Evolutionary conservation across 1,140 invertebrate genomes (phyloP).

Genomic region (Oncopeltus fasciatus): DNA sequence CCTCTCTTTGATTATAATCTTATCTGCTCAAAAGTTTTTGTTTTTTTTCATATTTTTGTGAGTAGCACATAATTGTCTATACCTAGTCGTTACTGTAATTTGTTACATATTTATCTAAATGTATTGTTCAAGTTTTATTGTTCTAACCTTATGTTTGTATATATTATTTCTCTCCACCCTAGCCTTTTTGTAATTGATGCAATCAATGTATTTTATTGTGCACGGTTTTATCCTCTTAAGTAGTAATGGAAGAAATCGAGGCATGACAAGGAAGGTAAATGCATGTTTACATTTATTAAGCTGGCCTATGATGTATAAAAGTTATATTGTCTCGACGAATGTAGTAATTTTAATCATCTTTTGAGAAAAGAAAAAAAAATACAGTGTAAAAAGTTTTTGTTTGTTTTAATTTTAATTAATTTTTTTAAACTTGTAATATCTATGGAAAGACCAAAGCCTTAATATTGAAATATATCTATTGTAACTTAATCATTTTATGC

Average conservation of each 20-base stretch:
- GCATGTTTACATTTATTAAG: constrained; percentile 16
- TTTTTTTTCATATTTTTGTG: constrained; percentile 7
- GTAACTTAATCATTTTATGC: constrained; percentile 21
- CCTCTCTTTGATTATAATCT: constrained; percentile 8
- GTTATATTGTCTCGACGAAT: constrained; percentile 10
- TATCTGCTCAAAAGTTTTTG: constrained; percentile 10
- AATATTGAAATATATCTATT: constrained; percentile 26
- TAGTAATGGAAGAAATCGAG: not conserved
- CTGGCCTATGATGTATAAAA: constrained; percentile 19
- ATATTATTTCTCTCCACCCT: not conserved
- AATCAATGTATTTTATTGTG: constrained; percentile 5
- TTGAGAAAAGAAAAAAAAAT: constrained; percentile 18
- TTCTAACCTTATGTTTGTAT: not conserved
- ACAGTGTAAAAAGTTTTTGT: constrained; percentile 5
- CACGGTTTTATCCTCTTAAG: constrained; percentile 4
- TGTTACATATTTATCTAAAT: not conserved
- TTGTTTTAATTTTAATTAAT: not conserved
- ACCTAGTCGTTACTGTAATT: constrained; percentile 1
- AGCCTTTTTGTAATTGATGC: not conserved
- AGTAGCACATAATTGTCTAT: not conserved
- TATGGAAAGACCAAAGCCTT: constrained; percentile 26
- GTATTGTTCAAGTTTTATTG: not conserved
- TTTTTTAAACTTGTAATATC: constrained; percentile 21
- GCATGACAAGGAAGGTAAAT: constrained; percentile 10
- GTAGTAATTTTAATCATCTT: constrained; percentile 19